Evolutionary conservation across 1,140 invertebrate species (phyloP).

Genomic region (Hydropsyche tenuis): DNA sequence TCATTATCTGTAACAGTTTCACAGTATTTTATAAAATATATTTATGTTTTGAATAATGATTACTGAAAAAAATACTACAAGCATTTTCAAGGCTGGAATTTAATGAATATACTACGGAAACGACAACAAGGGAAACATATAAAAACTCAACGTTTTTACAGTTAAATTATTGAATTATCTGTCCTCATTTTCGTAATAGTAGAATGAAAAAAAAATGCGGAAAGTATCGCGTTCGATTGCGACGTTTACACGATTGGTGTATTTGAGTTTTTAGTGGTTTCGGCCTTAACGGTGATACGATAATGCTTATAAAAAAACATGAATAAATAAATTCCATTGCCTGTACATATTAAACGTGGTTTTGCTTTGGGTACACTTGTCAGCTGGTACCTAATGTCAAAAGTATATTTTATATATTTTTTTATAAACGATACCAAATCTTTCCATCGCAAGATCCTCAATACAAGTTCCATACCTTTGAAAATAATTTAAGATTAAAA

Average conservation of each 20-base stretch:
- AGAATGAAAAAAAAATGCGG: not conserved
- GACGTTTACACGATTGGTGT: too few relatives aligned
- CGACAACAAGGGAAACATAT: not conserved
- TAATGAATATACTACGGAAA: constrained; percentile 5
- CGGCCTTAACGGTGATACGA: too few relatives aligned
- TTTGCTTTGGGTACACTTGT: too few relatives aligned
- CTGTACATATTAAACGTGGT: too few relatives aligned
- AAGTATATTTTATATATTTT: too few relatives aligned
- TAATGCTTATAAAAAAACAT: too few relatives aligned
- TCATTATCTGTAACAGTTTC: constrained; percentile 14
- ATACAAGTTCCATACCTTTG: too few relatives aligned
- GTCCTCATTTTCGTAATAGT: not conserved
- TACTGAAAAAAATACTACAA: not conserved
- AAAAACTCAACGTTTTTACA: not conserved
- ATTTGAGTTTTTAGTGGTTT: too few relatives aligned
- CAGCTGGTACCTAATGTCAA: too few relatives aligned
- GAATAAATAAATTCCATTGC: too few relatives aligned
- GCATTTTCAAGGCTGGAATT: not conserved
- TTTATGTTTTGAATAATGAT: not conserved
- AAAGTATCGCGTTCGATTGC: not conserved
- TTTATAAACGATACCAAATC: too few relatives aligned
- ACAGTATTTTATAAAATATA: not conserved
- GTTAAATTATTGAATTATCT: constrained; percentile 1
- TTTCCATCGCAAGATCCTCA: too few relatives aligned
- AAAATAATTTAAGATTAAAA: constrained; percentile 7